Conservation (phyloP, 1,140 invertebrate species). For the Trichoplusia ni region DNA sequence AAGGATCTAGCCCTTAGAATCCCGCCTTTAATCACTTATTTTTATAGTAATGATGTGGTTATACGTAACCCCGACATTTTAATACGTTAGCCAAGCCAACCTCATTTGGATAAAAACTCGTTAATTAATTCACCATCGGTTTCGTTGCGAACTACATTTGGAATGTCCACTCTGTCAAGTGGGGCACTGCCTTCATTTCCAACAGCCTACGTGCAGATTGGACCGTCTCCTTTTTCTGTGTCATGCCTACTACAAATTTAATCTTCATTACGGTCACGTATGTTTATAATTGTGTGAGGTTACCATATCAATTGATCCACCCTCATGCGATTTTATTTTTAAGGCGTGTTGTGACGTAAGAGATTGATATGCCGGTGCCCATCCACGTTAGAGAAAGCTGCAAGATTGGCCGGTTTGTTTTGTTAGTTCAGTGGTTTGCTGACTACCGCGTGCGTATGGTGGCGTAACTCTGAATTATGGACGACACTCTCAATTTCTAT, state of each 20-base stretch:
- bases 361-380: slow-evolving; percentile 44
- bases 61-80: slow-evolving; percentile 17
- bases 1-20: too few species aligned
- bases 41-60: too few species aligned
- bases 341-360: slow-evolving; percentile 34
- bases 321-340: slow-evolving; percentile 14
- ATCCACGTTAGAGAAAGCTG: slow-evolving; percentile 48
- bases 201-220: slow-evolving; percentile 39
- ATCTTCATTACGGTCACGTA: slow-evolving; percentile 27
- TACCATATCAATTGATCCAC: not conserved
- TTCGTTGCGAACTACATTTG: slow-evolving; percentile 53
- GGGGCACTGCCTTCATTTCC: slow-evolving; percentile 41
- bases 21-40: too few species aligned
- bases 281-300: slow-evolving; percentile 34
- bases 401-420: slow-evolving; percentile 35
- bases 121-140: slow-evolving; percentile 43
- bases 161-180: slow-evolving; percentile 39
- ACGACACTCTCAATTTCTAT: slow-evolving; percentile 57
- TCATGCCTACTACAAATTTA: not conserved
- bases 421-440: slow-evolving; percentile 48
- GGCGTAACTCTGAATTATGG: slow-evolving; percentile 53
- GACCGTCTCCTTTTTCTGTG: slow-evolving; percentile 13
- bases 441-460: slow-evolving; percentile 42
- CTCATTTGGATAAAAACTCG: slow-evolving; percentile 30
- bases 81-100: not conserved